phyloP scores from a whole-genome alignment of 2,888 invertebrate genomes.

The Conops quadrifasciatus region DNA sequence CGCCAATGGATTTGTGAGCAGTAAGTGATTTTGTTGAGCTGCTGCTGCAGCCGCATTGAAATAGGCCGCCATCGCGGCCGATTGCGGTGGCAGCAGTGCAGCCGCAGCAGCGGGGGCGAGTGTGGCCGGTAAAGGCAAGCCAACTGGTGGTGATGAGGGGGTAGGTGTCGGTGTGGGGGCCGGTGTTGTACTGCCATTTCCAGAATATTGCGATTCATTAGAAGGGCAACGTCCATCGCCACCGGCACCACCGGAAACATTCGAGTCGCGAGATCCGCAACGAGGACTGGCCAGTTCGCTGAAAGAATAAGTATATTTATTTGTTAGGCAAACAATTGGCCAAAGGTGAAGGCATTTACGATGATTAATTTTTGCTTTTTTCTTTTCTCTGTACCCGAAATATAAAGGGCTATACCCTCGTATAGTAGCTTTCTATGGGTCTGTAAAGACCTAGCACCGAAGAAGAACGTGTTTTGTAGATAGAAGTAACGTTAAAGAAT shows the following conservation, averaged over 20 bases:
- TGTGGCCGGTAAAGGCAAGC: constrained; percentile 73
- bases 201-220: constrained; percentile 79
- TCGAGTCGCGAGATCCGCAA: constrained; percentile 84
- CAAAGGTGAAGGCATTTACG: too few species aligned
- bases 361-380: too few species aligned
- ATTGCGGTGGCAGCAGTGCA: constrained; percentile 78
- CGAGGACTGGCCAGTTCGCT: constrained; percentile 80
- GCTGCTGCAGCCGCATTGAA: constrained; percentile 76
- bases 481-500: too few species aligned
- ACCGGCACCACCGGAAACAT: constrained; percentile 67
- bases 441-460: too few species aligned
- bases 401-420: too few species aligned
- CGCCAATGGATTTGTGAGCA: constrained; percentile 79
- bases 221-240: constrained; percentile 79
- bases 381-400: too few species aligned
- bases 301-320: constrained; percentile 54
- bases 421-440: too few species aligned
- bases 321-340: too few species aligned
- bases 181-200: constrained; percentile 67
- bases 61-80: constrained; percentile 84
- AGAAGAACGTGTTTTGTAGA: too few species aligned
- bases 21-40: constrained; percentile 77
- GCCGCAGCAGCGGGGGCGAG: constrained; percentile 73
- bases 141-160: constrained; percentile 72
- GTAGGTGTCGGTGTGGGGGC: constrained; percentile 68